Evolutionary conservation across 2,113 vertebrate species (phyloP).

Genomic region (Aptenodytes patagonicus): DNA sequence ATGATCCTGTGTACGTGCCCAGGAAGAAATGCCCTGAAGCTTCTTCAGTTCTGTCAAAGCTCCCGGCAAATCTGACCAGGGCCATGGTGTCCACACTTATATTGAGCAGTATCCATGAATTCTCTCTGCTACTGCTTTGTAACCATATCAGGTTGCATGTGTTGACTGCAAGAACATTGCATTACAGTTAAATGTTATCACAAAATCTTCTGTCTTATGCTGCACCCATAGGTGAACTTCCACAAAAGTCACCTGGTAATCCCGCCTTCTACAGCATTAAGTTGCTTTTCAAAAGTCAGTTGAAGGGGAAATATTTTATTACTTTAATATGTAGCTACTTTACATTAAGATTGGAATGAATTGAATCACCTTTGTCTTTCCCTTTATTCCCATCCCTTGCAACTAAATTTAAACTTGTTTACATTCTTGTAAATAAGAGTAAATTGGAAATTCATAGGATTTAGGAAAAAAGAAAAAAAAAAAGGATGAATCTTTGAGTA

Average conservation of each 20-base stretch:
- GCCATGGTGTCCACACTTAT: rapidly evolving
- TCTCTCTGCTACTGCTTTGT: not conserved
- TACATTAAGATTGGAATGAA: rapidly evolving
- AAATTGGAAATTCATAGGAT: not conserved
- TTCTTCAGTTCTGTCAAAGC: not conserved
- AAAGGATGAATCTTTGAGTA: not conserved
- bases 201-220: not conserved
- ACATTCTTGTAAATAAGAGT: not conserved
- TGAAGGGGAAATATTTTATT: not conserved
- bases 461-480: not conserved
- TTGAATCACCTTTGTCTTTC: not conserved
- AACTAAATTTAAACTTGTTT: not conserved
- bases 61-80: not conserved
- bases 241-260: not conserved
- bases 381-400: not conserved
- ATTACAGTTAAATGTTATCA: not conserved
- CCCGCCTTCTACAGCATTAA: not conserved
- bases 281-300: not conserved
- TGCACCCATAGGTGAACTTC: not conserved
- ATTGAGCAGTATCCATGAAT: not conserved
- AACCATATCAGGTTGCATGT: not conserved
- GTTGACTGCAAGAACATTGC: not conserved
- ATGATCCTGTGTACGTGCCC: not conserved
- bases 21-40: not conserved
- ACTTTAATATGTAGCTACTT: not conserved